Percentiles rank a stretch among this genome's conserved stretches.
These are phyloP conservation scores for Dryobota labecula DNA, from an alignment of 2,888 invertebrate species.

Conservation along the genomic window DNA sequence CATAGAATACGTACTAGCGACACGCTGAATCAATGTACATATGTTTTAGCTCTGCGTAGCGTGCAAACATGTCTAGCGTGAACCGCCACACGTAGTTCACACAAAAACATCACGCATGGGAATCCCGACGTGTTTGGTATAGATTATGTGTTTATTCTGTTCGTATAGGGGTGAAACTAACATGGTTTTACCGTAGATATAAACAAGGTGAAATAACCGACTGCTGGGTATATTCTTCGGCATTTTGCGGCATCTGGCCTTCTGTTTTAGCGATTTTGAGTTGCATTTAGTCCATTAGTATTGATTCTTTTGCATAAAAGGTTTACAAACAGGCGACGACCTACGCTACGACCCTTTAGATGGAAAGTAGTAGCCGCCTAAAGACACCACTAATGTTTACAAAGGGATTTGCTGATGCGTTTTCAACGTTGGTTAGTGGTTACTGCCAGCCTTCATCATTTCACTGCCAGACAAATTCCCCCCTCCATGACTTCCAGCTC, in stretches of 20 bases:
- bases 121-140: slow-evolving; percentile 7
- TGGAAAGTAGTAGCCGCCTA: background rate
- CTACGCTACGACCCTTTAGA: background rate
- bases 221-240: background rate
- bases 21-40: slow-evolving; percentile 36
- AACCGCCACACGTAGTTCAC: slow-evolving; percentile 16
- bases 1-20: background rate
- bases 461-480: too few relatives aligned
- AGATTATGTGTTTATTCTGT: slow-evolving; percentile 27
- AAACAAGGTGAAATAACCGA: background rate
- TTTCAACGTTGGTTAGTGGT: background rate
- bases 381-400: background rate
- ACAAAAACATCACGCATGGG: slow-evolving; percentile 40
- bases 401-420: background rate
- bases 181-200: background rate
- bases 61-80: slow-evolving; percentile 44
- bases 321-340: background rate
- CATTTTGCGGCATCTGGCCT: background rate
- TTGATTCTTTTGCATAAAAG: background rate
- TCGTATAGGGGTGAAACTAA: background rate
- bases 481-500: background rate
- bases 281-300: too few relatives aligned
- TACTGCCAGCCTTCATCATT: background rate
- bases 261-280: background rate
- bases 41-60: slow-evolving; percentile 33